A percentile compares a stretch with the other conserved stretches of the same genome.
These are phyloP conservation scores for Ormyrus thymus DNA, from an alignment of 2,888 invertebrate species.

Conservation along the genomic window DNA sequence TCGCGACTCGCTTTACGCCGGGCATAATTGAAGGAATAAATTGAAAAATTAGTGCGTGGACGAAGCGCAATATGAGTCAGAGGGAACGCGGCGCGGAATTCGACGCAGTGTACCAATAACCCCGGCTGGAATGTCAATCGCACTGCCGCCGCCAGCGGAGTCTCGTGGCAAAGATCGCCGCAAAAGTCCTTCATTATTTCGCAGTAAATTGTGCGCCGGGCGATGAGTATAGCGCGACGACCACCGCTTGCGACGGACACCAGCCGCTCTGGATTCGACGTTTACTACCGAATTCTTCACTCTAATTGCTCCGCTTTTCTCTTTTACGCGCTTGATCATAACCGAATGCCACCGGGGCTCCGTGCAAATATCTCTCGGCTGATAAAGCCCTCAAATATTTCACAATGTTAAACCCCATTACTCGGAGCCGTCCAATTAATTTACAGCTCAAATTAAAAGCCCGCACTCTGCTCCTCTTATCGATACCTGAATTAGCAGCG, in stretches of 20 bases:
- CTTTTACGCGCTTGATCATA: slow-evolving; percentile 45
- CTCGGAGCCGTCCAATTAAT: too few species aligned
- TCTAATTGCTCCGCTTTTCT: slow-evolving; percentile 41
- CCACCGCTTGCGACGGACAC: not conserved
- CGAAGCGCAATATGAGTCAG: slow-evolving; percentile 52
- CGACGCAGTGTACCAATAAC: slow-evolving; percentile 56
- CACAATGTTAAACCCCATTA: not conserved
- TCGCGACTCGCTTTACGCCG: slow-evolving; percentile 56
- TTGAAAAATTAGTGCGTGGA: slow-evolving; percentile 70
- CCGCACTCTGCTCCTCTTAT: not conserved
- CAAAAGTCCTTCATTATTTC: slow-evolving; percentile 62
- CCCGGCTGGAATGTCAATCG: slow-evolving; percentile 70
- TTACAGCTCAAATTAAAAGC: too few species aligned
- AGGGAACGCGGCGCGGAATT: slow-evolving; percentile 45
- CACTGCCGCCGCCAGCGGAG: slow-evolving; percentile 54
- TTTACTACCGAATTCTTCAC: slow-evolving; percentile 52
- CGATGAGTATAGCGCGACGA: slow-evolving; percentile 33
- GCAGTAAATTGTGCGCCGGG: slow-evolving; percentile 62
- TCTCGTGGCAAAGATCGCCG: slow-evolving; percentile 29
- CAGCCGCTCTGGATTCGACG: slow-evolving; percentile 32
- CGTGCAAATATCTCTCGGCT: slow-evolving; percentile 18
- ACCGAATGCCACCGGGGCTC: slow-evolving; percentile 22
- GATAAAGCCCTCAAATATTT: slow-evolving; percentile 2
- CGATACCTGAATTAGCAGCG: not conserved
- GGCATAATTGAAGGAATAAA: slow-evolving; percentile 71